Percentiles rank a stretch among this genome's conserved stretches.
phyloP scores from a whole-genome alignment of 2,797 vertebrate genomes.

The Ambastaia sidthimunki region DNA sequence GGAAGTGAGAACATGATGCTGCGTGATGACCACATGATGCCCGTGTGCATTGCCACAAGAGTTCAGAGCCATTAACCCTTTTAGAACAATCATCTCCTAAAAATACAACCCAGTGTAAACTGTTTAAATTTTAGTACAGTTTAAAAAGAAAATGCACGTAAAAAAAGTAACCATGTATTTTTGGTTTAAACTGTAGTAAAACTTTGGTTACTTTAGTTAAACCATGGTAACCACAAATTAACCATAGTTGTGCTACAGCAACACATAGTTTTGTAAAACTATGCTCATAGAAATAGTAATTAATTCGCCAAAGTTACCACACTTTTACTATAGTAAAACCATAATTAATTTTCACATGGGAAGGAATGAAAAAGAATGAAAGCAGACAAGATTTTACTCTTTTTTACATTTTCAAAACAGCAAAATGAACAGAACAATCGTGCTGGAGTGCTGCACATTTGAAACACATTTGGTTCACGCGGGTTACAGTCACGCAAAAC shows the following conservation, averaged over 20 bases:
- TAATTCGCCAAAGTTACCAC: too few relatives aligned
- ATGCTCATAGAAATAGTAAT: too few relatives aligned
- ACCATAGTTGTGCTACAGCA: too few relatives aligned
- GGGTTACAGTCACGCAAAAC: neutral
- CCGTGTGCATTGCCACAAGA: neutral
- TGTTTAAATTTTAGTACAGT: too few relatives aligned
- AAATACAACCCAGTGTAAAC: neutral
- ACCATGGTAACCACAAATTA: too few relatives aligned
- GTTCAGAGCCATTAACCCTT: conserved; percentile 24
- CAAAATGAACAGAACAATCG: neutral
- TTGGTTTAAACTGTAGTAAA: too few relatives aligned
- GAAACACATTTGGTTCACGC: neutral
- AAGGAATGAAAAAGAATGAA: neutral
- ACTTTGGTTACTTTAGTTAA: too few relatives aligned
- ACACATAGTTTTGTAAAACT: too few relatives aligned
- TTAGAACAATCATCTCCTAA: conserved; percentile 8
- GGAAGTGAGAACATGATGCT: conserved; percentile 24
- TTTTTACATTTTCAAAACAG: neutral
- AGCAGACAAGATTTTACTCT: neutral
- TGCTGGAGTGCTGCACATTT: neutral
- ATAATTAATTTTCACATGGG: too few relatives aligned
- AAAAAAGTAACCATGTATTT: too few relatives aligned
- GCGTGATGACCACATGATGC: conserved; percentile 16
- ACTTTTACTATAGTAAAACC: too few relatives aligned
- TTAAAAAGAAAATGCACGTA: too few relatives aligned